phyloP scores from a whole-genome alignment of 1,140 invertebrate species.

The Metopolophium dirhodum region DNA sequence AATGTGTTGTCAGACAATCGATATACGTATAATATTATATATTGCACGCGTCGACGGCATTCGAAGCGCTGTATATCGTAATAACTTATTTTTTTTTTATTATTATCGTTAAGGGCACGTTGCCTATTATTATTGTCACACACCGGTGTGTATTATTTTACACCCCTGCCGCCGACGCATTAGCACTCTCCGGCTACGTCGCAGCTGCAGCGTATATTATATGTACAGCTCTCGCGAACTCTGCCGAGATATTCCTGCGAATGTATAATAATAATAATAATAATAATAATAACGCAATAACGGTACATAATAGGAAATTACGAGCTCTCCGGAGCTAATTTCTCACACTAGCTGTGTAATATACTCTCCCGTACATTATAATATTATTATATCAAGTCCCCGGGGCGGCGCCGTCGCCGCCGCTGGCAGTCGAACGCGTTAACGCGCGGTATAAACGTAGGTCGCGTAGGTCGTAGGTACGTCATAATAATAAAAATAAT shows the following conservation, averaged over 20 bases:
- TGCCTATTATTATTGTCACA: not conserved
- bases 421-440: not conserved
- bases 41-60: not conserved
- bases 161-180: not conserved
- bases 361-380: not conserved
- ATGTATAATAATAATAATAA: not conserved
- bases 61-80: not conserved
- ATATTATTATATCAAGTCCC: not conserved
- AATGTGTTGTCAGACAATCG: not conserved
- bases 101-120: not conserved
- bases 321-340: conserved; percentile 9
- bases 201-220: not conserved
- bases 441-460: not conserved
- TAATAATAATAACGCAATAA: conserved; percentile 19
- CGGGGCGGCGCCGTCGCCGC: not conserved
- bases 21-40: not conserved
- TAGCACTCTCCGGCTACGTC: not conserved
- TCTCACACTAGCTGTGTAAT: not conserved
- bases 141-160: conserved; percentile 1
- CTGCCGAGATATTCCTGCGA: not conserved
- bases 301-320: conserved; percentile 16
- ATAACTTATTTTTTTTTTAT: not conserved
- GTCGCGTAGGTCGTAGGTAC: not conserved
- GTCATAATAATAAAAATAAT: too few species aligned
- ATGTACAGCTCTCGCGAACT: not conserved